These are phyloP conservation scores for Fulica atra DNA, from an alignment of 2,113 vertebrate genomes.

Conservation along the genomic window DNA sequence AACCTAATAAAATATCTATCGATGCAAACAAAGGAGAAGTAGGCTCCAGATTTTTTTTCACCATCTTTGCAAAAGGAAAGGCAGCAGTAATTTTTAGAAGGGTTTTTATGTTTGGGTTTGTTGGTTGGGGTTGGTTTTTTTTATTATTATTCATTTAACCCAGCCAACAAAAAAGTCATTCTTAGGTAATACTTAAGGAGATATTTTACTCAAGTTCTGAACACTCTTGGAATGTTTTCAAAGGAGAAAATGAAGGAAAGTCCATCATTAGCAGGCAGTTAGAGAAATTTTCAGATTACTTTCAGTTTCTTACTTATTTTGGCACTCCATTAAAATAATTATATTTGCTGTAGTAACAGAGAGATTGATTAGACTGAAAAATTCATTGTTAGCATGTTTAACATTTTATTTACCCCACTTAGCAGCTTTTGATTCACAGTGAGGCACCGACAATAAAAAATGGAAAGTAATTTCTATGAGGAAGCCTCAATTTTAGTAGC, in stretches of 20 bases:
- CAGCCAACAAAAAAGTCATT: not conserved
- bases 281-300: conserved; percentile 70
- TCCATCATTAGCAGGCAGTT: conserved; percentile 66
- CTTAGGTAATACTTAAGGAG: conserved; percentile 42
- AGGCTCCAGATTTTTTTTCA: not conserved
- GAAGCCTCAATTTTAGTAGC: not conserved
- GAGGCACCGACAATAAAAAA: not conserved
- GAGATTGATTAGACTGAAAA: conserved; percentile 73
- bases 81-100: not conserved
- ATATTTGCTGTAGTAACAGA: conserved; percentile 25
- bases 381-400: conserved; percentile 53
- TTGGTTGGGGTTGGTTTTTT: not conserved
- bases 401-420: conserved; percentile 52
- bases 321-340: conserved; percentile 63
- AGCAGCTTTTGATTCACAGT: conserved; percentile 12
- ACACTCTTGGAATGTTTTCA: conserved; percentile 61
- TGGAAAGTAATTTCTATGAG: not conserved
- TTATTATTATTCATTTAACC: not conserved
- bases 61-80: not conserved
- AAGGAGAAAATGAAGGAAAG: conserved; percentile 53
- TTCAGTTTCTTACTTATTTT: conserved; percentile 77
- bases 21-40: not conserved
- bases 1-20: not conserved
- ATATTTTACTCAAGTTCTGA: conserved; percentile 58
- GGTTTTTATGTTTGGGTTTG: not conserved